Conservation (phyloP, 2,113 vertebrate genomes). For the Brachionichthys hirsutus region DNA sequence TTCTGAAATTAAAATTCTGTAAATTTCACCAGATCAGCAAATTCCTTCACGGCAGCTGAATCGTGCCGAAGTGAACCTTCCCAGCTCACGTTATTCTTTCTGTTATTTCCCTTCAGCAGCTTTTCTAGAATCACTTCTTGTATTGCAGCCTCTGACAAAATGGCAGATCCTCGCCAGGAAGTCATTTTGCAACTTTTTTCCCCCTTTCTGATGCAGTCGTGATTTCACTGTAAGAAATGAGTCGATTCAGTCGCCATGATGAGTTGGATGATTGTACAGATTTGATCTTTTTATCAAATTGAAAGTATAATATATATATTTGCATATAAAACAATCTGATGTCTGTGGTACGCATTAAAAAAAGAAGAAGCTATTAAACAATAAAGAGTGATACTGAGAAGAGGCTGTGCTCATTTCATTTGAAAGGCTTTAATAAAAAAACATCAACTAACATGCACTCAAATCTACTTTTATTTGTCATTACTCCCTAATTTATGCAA, state of each 20-base stretch:
- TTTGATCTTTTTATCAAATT: conserved; percentile 68
- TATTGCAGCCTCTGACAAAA: neutral
- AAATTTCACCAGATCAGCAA: neutral
- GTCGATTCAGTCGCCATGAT: no score
- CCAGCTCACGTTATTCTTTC: conserved; percentile 17
- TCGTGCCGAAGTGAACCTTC: conserved; percentile 45
- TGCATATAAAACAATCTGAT: conserved; percentile 66
- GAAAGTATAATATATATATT: conserved; percentile 83
- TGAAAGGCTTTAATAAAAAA: neutral
- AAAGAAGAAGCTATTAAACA: conserved; percentile 73
- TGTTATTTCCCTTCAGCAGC: conserved; percentile 12
- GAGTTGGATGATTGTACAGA: conserved; percentile 66
- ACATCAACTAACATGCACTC: no score
- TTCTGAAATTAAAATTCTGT: neutral
- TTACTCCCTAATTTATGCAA: no score
- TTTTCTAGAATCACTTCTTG: conserved; percentile 30
- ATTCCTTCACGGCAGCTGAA: neutral
- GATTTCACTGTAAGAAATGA: conserved; percentile 48
- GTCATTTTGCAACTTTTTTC: conserved; percentile 31
- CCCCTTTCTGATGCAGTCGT: conserved; percentile 36
- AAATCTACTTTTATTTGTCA: no score
- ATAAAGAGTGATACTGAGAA: conserved; percentile 53
- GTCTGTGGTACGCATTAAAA: conserved; percentile 77
- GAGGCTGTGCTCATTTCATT: conserved; percentile 11
- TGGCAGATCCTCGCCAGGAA: conserved; percentile 28